phyloP scores from a whole-genome alignment of 2,888 invertebrate genomes.

The Myopa testacea region DNA sequence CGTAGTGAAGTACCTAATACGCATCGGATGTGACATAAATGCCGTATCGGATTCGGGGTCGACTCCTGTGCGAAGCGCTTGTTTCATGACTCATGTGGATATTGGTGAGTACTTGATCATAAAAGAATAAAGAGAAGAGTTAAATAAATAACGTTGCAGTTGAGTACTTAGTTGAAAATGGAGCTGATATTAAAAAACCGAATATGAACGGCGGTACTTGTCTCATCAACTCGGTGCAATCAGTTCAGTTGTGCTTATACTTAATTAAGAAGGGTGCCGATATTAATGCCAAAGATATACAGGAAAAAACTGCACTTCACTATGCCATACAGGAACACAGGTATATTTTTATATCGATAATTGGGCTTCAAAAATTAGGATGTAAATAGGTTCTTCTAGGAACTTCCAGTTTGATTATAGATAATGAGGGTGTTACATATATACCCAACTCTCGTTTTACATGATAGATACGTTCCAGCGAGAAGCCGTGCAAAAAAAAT shows the following conservation, averaged over 20 bases:
- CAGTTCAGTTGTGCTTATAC: conserved; percentile 82
- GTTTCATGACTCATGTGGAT: conserved; percentile 90
- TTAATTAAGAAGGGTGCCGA: conserved; percentile 83
- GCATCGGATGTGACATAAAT: conserved; percentile 85
- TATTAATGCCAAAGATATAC: conserved; percentile 89
- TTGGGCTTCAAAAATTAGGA: not conserved
- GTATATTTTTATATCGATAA: conserved; percentile 51
- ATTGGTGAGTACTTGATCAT: conserved; percentile 67
- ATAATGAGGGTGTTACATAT: too few species aligned
- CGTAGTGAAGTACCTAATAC: conserved; percentile 81
- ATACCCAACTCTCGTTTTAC: too few species aligned
- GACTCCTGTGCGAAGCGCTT: conserved; percentile 90
- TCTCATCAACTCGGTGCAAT: conserved; percentile 92
- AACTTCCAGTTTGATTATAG: too few species aligned
- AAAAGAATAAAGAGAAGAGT: not conserved
- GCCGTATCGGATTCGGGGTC: conserved; percentile 89
- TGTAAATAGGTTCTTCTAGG: not conserved
- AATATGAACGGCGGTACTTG: conserved; percentile 95
- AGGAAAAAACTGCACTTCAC: conserved; percentile 91
- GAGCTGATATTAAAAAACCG: conserved; percentile 85
- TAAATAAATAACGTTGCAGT: conserved; percentile 69
- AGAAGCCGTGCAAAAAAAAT: too few species aligned
- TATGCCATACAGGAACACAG: conserved; percentile 90
- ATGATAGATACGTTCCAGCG: too few species aligned
- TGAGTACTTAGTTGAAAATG: conserved; percentile 79